Base-by-base conservation (phyloP, 2,888 invertebrate genomes). In the Eilema depressum region DNA sequence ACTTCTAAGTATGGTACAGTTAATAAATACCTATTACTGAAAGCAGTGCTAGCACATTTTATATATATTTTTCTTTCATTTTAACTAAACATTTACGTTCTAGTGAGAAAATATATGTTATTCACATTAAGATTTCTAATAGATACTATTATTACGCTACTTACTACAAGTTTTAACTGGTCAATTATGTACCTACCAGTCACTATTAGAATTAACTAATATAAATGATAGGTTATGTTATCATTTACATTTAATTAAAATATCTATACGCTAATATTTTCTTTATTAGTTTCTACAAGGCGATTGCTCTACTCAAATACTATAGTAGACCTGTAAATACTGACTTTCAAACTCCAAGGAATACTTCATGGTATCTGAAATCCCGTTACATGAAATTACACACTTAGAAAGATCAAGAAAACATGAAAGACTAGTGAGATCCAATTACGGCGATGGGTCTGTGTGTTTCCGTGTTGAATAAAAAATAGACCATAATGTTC, bases 261-360 rank as follows among this genome's bases (percentile, higher is more conserved):
- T 57, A 26, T 64, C 33, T 33, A 33, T 7, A 37, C 11, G 56
- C 12, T n/a, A 57, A 4, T 60, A 56, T 53, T 57, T 61, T 23
- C 37, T 67, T 30, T 62, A 64, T 71, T 11, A 66, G 71, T 64
- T 75, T 98, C 98, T 98, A 93, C 59, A 85, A 33, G 25, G 30
- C 53, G 26, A 85, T 65, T 76, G 75, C 37, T 79, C 80, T 85
- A 37, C 17, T 79, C 82, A 84, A 80, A 75, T 67, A 64, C 78
- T 79, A n/a, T n/a, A 83, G 79, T 80, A 76, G 81, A 85, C 79
- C 80, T 86, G 71, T 79, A 77, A 84, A 85, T 92, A 93, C 93
- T 92, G 92, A 93, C 93, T 92, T 80, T 83, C 77, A 67, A 89
- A 86, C 66, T 91, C 88, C 90, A 93, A 71, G 78, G 83, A 75